phyloP scores from a whole-genome alignment of 2,113 vertebrate genomes.

The Rhegmatorhina hoffmannsi region DNA sequence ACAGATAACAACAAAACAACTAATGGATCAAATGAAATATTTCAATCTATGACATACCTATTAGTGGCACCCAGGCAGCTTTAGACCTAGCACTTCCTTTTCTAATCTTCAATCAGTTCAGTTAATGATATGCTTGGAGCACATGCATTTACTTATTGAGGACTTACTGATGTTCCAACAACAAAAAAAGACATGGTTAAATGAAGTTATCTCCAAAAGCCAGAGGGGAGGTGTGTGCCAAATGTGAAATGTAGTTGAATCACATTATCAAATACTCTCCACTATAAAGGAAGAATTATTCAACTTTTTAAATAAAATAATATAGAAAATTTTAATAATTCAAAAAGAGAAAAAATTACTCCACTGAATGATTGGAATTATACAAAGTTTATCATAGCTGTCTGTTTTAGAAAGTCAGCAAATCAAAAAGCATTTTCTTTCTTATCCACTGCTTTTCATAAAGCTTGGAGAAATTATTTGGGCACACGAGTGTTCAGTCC shows the following conservation, averaged over 20 bases:
- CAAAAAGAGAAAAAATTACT: neutral
- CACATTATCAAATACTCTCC: neutral
- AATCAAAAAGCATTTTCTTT: neutral
- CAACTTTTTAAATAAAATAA: neutral
- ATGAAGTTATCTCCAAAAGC: neutral
- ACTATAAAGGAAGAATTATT: neutral
- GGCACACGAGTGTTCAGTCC: neutral
- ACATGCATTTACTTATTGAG: neutral
- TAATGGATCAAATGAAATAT: slow-evolving; percentile 12
- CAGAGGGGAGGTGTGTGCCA: neutral
- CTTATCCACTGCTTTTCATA: neutral
- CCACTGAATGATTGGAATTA: neutral
- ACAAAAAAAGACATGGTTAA: neutral
- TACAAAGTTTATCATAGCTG: neutral
- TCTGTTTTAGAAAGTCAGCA: neutral
- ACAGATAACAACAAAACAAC: neutral
- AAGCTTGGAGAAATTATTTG: neutral
- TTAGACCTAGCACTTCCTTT: neutral
- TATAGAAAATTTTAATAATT: neutral
- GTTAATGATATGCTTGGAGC: neutral
- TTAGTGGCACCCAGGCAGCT: neutral
- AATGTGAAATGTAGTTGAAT: neutral
- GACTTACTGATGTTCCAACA: neutral
- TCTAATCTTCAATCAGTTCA: neutral
- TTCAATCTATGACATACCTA: neutral